Base-by-base conservation (phyloP, 2,888 invertebrate genomes). In the Unio delphinus region DNA sequence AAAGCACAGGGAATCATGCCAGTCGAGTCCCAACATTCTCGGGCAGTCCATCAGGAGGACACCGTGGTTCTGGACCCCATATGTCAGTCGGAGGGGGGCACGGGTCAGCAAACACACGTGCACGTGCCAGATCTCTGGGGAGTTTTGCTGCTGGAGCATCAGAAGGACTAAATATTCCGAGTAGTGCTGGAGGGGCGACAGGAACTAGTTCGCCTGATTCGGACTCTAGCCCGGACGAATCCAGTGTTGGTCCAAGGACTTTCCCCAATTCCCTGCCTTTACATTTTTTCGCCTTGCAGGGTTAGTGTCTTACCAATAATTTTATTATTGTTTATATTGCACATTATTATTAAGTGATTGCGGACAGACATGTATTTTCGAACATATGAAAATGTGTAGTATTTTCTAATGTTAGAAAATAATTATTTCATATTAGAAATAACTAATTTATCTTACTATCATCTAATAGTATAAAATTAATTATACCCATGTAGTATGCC, bases 221-320 rank as follows among this genome's bases (percentile, higher is more conserved):
- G 56, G 88, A 88, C 73, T 84, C 86, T 30, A 88, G 88, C 69
- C 88, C 89, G 6, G 89, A 87, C n/a, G 88, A 88, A 60, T 79
- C 78, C 55, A 80, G 79, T n/a, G 74, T 80, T 60, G 77, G 76
- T 58, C 76, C 75, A 64, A 69, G 83, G 68, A 76, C 77, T 54
- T 81, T 86, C 65, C 81, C 85, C 66, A 82, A 84, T 71, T 88
- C 88, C 62, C 78, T 88, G 68, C 88, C 88, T 63, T 83, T 87
- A 68, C 87, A 89, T 80, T 79, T 89, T 17, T 86, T 89, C 80
- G 85, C 89, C 61, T 76, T 88, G 68, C 87, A 86, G 80, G 88
- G 89, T 88, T 79, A 69, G 81, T 65, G 58, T 18, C 4, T 20
- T 61, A n/a, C 23, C 28, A 15, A 45, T 57, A 30, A 64, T 64